Conservation (phyloP, 2,888 invertebrate genomes). For the Mesorhabditis spiculigera region DNA sequence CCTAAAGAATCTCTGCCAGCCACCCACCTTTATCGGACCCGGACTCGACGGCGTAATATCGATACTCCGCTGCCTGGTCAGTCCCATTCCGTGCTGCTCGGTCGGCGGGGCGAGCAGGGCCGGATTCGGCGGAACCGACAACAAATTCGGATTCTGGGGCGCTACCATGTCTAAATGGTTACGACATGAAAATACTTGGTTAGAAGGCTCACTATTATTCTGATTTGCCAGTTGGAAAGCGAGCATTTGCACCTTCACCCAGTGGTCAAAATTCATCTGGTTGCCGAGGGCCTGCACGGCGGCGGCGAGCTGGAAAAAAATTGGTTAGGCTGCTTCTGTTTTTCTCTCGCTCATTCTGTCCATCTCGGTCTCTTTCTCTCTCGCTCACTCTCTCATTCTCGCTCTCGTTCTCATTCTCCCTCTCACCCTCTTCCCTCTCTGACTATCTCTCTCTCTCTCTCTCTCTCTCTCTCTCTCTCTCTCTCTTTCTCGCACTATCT, state of each 20-base stretch:
- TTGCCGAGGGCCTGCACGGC: conserved; percentile 16
- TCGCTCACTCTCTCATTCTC: too few relatives aligned
- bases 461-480: too few relatives aligned
- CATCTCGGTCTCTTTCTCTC: too few relatives aligned
- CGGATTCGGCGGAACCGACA: conserved; percentile 8
- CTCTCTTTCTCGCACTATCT: too few relatives aligned
- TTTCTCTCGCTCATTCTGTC: too few relatives aligned
- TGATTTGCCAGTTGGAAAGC: conserved; percentile 10
- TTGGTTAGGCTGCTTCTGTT: too few relatives aligned
- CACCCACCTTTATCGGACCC: conserved; percentile 16
- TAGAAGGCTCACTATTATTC: background rate
- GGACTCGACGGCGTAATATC: conserved; percentile 4
- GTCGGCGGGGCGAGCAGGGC: conserved; percentile 11
- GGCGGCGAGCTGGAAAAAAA: conserved; percentile 7
- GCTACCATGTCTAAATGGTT: background rate
- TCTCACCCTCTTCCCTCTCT: too few relatives aligned
- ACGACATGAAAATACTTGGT: background rate
- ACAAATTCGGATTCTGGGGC: background rate
- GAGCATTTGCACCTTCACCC: conserved; percentile 16
- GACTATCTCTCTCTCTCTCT: too few relatives aligned
- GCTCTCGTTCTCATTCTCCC: too few relatives aligned
- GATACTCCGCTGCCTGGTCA: conserved; percentile 11
- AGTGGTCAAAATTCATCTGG: conserved; percentile 16
- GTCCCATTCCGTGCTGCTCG: conserved; percentile 5
- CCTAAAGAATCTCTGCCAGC: too few relatives aligned